Percentiles rank a stretch among this genome's conserved stretches.
Conservation (phyloP, 2,113 vertebrate species). For the Tachysurus fulvidraco region DNA sequence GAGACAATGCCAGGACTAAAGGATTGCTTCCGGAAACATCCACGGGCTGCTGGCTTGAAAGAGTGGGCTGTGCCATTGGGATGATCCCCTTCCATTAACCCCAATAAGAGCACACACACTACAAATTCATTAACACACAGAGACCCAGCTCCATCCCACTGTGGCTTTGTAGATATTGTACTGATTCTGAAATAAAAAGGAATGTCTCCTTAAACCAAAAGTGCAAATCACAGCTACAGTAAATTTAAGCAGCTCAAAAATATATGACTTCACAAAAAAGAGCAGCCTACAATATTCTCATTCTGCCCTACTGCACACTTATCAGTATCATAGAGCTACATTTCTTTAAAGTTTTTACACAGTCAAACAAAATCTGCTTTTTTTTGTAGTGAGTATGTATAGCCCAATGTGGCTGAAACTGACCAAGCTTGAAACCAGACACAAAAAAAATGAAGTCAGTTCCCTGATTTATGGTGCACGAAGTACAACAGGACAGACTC, state of each 20-base stretch:
- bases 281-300: background rate
- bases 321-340: background rate
- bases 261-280: background rate
- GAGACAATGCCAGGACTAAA: conserved; percentile 68
- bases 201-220: background rate
- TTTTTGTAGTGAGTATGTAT: background rate
- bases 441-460: conserved; percentile 62
- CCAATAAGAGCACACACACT: conserved; percentile 50
- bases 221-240: background rate
- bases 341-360: background rate
- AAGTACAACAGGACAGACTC: conserved; percentile 69
- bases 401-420: background rate
- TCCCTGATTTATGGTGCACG: conserved; percentile 69
- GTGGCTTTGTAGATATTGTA: background rate
- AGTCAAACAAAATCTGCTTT: background rate
- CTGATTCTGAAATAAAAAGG: background rate
- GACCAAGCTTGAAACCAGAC: conserved; percentile 1
- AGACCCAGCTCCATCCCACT: background rate
- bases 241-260: background rate
- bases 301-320: background rate
- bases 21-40: conserved; percentile 69
- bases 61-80: conserved; percentile 56
- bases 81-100: conserved; percentile 57
- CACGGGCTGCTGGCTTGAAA: conserved; percentile 61
- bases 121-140: conserved; percentile 53